Evolutionary conservation across 2,113 vertebrate genomes (phyloP).

Genomic region (Phrynosoma blainvillii): DNA sequence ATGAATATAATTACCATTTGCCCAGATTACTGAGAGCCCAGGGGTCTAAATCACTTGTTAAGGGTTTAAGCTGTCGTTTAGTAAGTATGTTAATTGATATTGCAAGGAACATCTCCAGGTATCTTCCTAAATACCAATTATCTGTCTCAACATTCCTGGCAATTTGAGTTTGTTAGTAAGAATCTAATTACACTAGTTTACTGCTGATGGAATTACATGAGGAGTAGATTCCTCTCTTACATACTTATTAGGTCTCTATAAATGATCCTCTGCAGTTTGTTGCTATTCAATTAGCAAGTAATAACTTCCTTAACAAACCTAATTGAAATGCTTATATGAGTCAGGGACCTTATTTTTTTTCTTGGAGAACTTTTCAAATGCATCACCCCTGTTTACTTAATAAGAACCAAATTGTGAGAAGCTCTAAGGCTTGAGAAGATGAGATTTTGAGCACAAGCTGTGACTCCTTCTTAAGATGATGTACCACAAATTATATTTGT

Average conservation of each 20-base stretch:
- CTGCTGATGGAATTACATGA: slow-evolving; percentile 82
- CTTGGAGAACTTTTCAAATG: slow-evolving; percentile 60
- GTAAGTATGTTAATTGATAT: slow-evolving; percentile 77
- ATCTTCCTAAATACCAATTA: slow-evolving; percentile 80
- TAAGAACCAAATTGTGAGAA: slow-evolving; percentile 51
- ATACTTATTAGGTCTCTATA: slow-evolving; percentile 80
- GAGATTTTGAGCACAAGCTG: neutral
- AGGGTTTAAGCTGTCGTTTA: slow-evolving; percentile 74
- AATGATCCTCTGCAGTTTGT: slow-evolving; percentile 83
- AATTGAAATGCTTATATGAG: slow-evolving; percentile 82
- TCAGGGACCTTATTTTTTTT: slow-evolving; percentile 60
- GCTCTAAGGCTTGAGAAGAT: slow-evolving; percentile 29
- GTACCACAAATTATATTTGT: neutral
- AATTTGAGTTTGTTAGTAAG: slow-evolving; percentile 81
- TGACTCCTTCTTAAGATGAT: slow-evolving; percentile 35
- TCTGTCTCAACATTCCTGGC: slow-evolving; percentile 80
- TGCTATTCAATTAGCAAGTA: slow-evolving; percentile 84
- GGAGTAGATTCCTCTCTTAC: slow-evolving; percentile 77
- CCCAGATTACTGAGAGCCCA: slow-evolving; percentile 61
- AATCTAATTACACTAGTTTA: slow-evolving; percentile 84
- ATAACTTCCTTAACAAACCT: slow-evolving; percentile 84
- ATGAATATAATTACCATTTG: slow-evolving; percentile 65
- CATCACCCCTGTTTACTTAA: slow-evolving; percentile 65
- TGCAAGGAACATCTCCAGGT: slow-evolving; percentile 71
- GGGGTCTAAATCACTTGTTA: slow-evolving; percentile 70